Conservation (phyloP, 2,888 invertebrate genomes). For the Erpobdella octoculata region DNA sequence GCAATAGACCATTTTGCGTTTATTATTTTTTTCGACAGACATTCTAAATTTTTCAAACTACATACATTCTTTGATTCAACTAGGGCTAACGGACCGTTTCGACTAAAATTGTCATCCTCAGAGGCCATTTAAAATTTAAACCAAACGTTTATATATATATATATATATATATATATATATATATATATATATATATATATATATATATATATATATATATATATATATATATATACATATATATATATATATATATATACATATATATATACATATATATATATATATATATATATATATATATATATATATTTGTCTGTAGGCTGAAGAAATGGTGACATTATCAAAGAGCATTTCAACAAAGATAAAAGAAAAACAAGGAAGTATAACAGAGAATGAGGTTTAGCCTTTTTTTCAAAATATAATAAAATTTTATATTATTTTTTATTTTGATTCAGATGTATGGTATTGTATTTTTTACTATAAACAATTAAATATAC, state of each 20-base stretch:
- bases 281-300: not conserved
- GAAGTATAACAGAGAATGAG: slow-evolving; percentile 88
- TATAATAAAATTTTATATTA: not conserved
- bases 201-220: too few species aligned
- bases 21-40: too few species aligned
- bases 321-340: slow-evolving; percentile 89
- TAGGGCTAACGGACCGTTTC: too few species aligned
- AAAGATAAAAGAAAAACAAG: slow-evolving; percentile 86
- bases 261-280: not conserved
- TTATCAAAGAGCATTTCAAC: slow-evolving; percentile 82
- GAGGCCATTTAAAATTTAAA: too few species aligned
- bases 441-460: not conserved
- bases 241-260: not conserved
- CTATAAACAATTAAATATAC: not conserved
- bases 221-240: too few species aligned
- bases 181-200: too few species aligned
- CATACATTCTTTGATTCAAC: too few species aligned
- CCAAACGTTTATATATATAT: too few species aligned
- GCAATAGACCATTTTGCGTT: too few species aligned
- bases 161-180: too few species aligned
- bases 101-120: too few species aligned
- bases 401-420: slow-evolving; percentile 39
- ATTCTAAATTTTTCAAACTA: too few species aligned
- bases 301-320: slow-evolving; percentile 26
- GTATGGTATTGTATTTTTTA: not conserved